Evolutionary conservation across 2,113 vertebrate genomes (phyloP).

Genomic region (Pipa parva): DNA sequence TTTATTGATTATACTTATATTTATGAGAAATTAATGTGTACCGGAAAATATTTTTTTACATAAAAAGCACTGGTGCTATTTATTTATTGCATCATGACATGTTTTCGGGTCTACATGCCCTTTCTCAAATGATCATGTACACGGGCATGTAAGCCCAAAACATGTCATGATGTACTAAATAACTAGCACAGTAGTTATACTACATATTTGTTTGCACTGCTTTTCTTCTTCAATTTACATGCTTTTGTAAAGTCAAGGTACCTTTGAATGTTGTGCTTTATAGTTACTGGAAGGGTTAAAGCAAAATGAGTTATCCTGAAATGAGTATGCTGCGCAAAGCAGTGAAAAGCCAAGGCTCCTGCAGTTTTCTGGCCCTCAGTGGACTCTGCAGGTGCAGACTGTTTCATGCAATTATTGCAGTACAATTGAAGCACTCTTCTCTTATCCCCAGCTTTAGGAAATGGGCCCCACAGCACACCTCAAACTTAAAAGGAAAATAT

Average conservation of each 20-base stretch:
- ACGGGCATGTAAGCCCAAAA: too few species aligned
- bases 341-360: constrained; percentile 15
- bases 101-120: too few species aligned
- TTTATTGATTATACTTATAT: too few species aligned
- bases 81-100: too few species aligned
- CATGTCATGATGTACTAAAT: too few species aligned
- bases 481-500: constrained; percentile 32
- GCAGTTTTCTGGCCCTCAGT: constrained; percentile 17
- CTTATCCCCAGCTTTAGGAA: constrained; percentile 40
- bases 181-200: too few species aligned
- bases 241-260: not conserved
- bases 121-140: too few species aligned
- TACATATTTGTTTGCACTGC: too few species aligned
- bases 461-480: constrained; percentile 15
- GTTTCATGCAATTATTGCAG: constrained; percentile 23
- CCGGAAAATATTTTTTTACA: too few species aligned
- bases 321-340: constrained; percentile 30
- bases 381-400: constrained; percentile 25
- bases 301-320: constrained; percentile 18
- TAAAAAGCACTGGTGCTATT: too few species aligned
- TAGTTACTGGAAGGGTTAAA: constrained; percentile 25
- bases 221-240: not conserved
- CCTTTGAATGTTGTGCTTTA: not conserved
- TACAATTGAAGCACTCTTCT: constrained; percentile 30
- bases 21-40: too few species aligned